Evolutionary conservation across 2,888 invertebrate genomes (phyloP).

Genomic region (Plebejus argus): DNA sequence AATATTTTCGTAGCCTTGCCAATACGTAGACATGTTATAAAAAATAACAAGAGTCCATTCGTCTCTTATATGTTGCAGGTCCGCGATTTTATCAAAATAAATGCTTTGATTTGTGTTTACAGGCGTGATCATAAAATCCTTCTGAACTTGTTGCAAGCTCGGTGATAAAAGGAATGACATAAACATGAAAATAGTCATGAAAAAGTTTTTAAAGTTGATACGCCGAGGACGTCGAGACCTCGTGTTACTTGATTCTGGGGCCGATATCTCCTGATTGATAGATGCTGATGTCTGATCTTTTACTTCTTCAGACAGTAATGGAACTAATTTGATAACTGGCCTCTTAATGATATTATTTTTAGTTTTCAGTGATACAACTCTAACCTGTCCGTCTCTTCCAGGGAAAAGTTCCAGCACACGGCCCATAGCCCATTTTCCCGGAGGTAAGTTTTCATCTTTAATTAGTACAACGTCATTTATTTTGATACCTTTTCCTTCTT

Average conservation of each 20-base stretch:
- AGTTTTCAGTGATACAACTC: conserved; percentile 24
- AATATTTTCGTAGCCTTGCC: conserved; percentile 24
- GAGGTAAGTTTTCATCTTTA: conserved; percentile 32
- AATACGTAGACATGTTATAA: conserved; percentile 35
- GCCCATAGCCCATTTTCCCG: conserved; percentile 36
- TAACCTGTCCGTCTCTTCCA: conserved; percentile 32
- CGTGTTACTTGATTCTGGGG: background rate
- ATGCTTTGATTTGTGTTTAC: conserved; percentile 29
- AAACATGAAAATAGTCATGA: conserved; percentile 17
- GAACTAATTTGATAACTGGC: conserved; percentile 24
- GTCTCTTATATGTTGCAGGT: conserved; percentile 33
- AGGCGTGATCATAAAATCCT: conserved; percentile 24
- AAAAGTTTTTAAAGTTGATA: conserved; percentile 26
- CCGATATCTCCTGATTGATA: too few relatives aligned
- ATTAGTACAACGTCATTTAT: conserved; percentile 28
- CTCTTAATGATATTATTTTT: conserved; percentile 25
- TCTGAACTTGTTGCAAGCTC: conserved; percentile 25
- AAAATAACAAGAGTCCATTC: conserved; percentile 35
- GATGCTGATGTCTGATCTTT: too few relatives aligned
- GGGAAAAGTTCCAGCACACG: conserved; percentile 32
- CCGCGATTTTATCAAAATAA: conserved; percentile 32
- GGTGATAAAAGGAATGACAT: conserved; percentile 19
- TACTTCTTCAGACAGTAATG: background rate
- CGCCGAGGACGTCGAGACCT: conserved; percentile 5
- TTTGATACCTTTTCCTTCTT: background rate